These are phyloP conservation scores for Ichneumon xanthorius DNA, from an alignment of 2,888 invertebrate genomes.

Conservation along the genomic window DNA sequence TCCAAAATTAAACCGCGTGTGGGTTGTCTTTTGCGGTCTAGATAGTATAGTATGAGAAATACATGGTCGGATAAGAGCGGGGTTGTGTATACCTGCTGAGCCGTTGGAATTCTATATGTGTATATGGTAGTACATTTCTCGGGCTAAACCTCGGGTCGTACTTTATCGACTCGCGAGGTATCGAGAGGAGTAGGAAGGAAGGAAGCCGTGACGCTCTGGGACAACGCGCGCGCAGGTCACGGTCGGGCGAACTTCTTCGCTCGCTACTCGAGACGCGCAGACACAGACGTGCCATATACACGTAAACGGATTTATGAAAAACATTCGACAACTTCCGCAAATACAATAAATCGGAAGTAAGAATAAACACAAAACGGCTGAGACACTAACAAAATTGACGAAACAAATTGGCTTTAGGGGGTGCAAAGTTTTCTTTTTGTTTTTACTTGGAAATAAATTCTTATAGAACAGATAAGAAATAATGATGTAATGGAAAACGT, in stretches of 20 bases:
- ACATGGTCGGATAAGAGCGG: conserved; percentile 10
- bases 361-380: not conserved
- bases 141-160: conserved; percentile 58
- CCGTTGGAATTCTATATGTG: not conserved
- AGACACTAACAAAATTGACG: not conserved
- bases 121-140: not conserved
- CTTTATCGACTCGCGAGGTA: conserved; percentile 68
- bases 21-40: conserved; percentile 65
- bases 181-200: conserved; percentile 60
- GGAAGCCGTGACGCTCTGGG: conserved; percentile 58
- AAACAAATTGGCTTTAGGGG: not conserved
- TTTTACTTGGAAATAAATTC: not conserved
- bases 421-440: not conserved
- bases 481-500: not conserved
- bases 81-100: not conserved
- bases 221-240: conserved; percentile 66
- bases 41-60: conserved; percentile 46
- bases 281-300: not conserved
- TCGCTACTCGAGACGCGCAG: conserved; percentile 6
- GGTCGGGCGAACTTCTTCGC: conserved; percentile 58
- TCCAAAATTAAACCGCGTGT: conserved; percentile 66
- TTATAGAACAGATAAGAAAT: not conserved
- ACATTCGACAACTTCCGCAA: not conserved
- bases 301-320: not conserved
- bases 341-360: not conserved